A percentile compares a stretch with the other conserved stretches of the same genome.
phyloP scores from a whole-genome alignment of 2,797 vertebrate genomes.

The Myotis myotis region DNA sequence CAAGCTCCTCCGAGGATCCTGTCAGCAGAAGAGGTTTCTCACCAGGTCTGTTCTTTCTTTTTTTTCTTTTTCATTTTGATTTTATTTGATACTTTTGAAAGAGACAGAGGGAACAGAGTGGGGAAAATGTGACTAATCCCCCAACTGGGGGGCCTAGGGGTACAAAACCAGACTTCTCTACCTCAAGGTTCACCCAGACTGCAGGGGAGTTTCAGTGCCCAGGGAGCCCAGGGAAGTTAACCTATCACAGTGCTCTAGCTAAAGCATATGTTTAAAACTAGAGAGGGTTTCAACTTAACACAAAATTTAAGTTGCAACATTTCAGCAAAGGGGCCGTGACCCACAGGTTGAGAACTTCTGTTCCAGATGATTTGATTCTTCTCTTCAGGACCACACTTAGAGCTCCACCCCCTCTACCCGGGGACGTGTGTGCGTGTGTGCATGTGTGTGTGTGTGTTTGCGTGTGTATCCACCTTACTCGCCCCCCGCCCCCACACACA shows the following conservation, averaged over 20 bases:
- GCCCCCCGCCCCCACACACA: background rate
- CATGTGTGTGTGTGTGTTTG: too few species aligned
- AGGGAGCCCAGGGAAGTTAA: conserved; percentile 48
- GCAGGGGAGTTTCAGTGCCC: conserved; percentile 30
- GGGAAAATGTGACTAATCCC: background rate
- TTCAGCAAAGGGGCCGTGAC: background rate
- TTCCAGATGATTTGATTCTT: background rate
- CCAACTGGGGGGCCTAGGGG: background rate
- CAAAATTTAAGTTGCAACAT: conserved; percentile 65
- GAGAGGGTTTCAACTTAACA: conserved; percentile 66
- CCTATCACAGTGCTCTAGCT: conserved; percentile 61
- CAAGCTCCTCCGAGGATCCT: background rate
- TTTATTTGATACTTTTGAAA: conserved; percentile 49
- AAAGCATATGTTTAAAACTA: conserved; percentile 71
- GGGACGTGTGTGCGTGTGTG: too few species aligned
- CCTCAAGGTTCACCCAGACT: background rate
- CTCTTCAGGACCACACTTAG: background rate
- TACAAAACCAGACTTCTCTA: background rate
- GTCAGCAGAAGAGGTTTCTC: background rate
- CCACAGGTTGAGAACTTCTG: too few species aligned
- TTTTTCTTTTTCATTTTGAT: background rate
- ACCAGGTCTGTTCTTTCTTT: background rate
- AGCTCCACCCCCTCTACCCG: background rate
- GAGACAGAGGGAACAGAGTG: background rate
- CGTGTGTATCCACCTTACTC: too few species aligned